Base-by-base conservation (phyloP, 2,888 invertebrate species). In the Cyclophora punctaria region DNA sequence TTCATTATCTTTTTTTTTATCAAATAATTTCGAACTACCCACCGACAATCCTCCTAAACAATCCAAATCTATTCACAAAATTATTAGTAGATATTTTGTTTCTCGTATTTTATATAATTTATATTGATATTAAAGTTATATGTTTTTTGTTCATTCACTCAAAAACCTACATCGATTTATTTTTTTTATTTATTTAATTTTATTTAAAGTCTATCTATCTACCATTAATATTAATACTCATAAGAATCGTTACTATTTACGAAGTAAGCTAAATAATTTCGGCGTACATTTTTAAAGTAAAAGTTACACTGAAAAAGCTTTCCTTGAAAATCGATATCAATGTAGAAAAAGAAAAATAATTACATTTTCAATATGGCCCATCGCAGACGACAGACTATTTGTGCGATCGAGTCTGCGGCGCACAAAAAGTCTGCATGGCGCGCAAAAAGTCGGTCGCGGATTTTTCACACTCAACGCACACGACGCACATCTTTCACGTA, bases 241-340 rank as follows among this genome's bases (percentile, higher is more conserved):
- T 73, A 73, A 73, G 73, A 73, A 69, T 67, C 63, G 66, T 73
- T 63, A 66, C 68, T 62, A 3, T 33, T 50, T 20, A 49, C 41
- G 34, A 53, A 46, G 45, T 50, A 49, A 48, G 48, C 43, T 42
- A 7, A 34, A 20, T 37, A 37, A 37, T 5, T 44, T 44, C 4
- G 34, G 34, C 6, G 34, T 5, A 34, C 6, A 5, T 3, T 44
- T 33, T 34, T 5, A 44, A n/a, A 7, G 3, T 2, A 33, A 34
- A 33, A 34, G 34, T 34, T 44, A 33, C 7, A 44, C 5, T 4
- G 44, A 5, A 43, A 7, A n/a, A 43, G 20, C 20, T n/a, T 4
- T 7, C 4, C 3, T 43, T 4, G 3, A 20, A 5, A 7, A 7
- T 7, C 43, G 7, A 43, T 43, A 7, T 43, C 4, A 7, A 0